Percentiles rank a stretch among this genome's conserved stretches.
Evolutionary conservation across 2,113 vertebrate genomes (phyloP).

Genomic region (Carassius carassius): DNA sequence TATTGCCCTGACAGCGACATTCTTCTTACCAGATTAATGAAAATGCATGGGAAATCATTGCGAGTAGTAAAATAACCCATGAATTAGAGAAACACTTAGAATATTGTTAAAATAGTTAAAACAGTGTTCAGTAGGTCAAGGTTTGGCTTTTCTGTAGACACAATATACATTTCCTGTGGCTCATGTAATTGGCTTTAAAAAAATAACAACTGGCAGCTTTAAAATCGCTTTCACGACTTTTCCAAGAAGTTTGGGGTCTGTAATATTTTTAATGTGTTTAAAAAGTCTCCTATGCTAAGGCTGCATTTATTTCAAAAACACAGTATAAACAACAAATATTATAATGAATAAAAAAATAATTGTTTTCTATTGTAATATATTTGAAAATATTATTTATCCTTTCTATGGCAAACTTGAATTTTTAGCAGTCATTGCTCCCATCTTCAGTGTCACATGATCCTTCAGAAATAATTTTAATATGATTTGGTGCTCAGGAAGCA

Average conservation of each 20-base stretch:
- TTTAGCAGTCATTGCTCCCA: neutral
- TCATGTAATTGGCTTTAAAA: neutral
- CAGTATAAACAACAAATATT: neutral
- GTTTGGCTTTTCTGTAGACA: neutral
- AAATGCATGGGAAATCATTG: neutral
- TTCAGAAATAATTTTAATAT: neutral
- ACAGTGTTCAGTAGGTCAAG: constrained; percentile 5
- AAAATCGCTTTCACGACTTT: neutral
- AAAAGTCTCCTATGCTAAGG: neutral
- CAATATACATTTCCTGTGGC: neutral
- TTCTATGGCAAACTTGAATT: neutral
- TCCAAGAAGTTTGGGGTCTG: neutral
- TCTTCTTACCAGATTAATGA: constrained; percentile 6
- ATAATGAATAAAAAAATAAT: neutral
- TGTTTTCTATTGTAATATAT: neutral
- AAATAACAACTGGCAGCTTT: neutral
- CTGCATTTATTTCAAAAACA: neutral
- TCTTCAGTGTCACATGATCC: no score
- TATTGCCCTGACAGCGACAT: constrained; percentile 1
- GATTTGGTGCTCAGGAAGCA: neutral
- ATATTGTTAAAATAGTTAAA: neutral
- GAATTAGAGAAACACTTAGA: neutral
- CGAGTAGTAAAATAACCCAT: neutral
- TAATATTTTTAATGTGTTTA: neutral
- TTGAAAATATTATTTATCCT: neutral